Base-by-base conservation (phyloP, 2,797 vertebrate genomes). In the Acrocephalus scirpaceus region DNA sequence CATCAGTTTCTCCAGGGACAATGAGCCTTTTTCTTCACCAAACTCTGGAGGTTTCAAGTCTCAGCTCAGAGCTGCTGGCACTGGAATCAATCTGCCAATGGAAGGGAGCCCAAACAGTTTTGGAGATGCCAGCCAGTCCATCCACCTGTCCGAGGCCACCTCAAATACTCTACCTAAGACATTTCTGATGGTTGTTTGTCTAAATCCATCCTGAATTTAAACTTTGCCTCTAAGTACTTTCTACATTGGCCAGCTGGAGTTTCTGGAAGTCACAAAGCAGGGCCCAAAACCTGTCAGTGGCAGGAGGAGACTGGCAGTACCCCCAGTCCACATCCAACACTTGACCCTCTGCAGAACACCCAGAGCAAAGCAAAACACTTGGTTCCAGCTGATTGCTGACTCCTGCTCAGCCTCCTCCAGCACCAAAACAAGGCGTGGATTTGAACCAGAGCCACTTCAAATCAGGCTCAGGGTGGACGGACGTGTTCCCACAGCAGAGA, bases 181-280 rank as follows among this genome's bases (percentile, higher is more conserved):
- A 26, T 12, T 56, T 62, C 56, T 71, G 48, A 34, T 57, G n/a
- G 36, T 17, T 82, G 66, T 34, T 90, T 90, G 58, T 38, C 62
- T 75, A 57, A 88, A 77, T 15, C 32, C 65, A 38, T 10, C 72
- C 27, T 29, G 1, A n/a, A 80, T 42, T 25, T 18, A 34, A 72
- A 45, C 23, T 89, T 40, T 47, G 73, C 76, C 73, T 67, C 0
- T 0, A 50, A 81, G 80, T 42, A 5, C 16, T 16, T 53, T 50
- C 70, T 44, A 40, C 60, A 4, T 1, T 5, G 1, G 0, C 10
- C 0, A 0, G 6, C 20, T 22, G 51, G 47, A n/a, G 60, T 42
- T 62, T 7, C 11, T 3, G 6, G 30, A 30, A 30, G 51, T 8
- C 51, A 22, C 62, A 14, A 42, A 74, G 69, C 3, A 12, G 40